Base-by-base conservation (phyloP, 2,797 vertebrate genomes). In the Cephalopachus bancanus region DNA sequence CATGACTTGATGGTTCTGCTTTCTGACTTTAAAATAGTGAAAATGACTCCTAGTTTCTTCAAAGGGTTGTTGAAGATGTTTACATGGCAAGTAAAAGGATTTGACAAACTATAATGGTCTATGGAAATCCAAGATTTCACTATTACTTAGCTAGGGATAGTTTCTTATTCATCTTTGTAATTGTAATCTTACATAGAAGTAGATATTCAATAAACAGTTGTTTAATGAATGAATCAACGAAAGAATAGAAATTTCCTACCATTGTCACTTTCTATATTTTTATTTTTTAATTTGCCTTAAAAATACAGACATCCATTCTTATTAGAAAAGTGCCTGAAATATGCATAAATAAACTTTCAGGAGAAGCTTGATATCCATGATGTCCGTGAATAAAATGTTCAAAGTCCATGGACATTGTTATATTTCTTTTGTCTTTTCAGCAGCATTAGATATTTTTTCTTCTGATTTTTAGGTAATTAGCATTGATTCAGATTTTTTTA, bases 361-460 rank as follows among this genome's bases (percentile, higher is more conserved):
- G 37, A 93, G 80, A 93, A 30, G 10, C 28, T 84, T 91, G 12
- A 64, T 44, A 8, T 91, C 65, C 84, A 84, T 37, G 19, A 84
- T 37, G 19, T 12, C 84, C 10, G 87, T 17, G 9, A 79, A 92
- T 5, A 33, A 90, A 59, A 65, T n/a, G 3, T 86, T 10, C 49
- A 0, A 72, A 76, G n/a, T 89, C 37, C 10, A 20, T 60, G 60
- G 30, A 75, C 33, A 62, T 62, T 74, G 83, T 93, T 55, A 51
- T 65, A 67, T 90, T 7, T 72, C 51, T 75, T 83, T 72, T 85
- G 33, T 20, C 28, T 95, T 96, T 94, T 85, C 28, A 91, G 44
- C n/a, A 84, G 5, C 81, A 22, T n/a, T 79, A 79, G 22, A 22
- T 2, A 3, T 83, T 28, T n/a, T 67, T 33, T 51, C 53, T 92